These are phyloP conservation scores for Halcyon smyrnensis DNA, from an alignment of 2,797 vertebrate species.

Conservation along the genomic window DNA sequence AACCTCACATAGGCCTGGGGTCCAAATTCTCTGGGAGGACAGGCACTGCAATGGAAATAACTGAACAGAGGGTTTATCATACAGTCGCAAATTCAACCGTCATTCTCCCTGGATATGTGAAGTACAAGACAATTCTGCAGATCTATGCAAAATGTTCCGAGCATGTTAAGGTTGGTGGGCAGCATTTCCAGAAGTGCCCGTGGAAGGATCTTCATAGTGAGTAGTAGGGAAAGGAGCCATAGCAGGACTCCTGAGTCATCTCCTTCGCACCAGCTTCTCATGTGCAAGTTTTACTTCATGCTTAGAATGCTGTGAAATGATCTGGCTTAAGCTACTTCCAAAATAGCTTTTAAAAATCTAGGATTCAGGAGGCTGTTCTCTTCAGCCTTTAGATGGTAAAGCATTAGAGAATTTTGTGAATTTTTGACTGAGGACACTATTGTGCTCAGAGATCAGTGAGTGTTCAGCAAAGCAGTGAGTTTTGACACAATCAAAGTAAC, in stretches of 20 bases:
- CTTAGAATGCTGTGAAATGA: not conserved
- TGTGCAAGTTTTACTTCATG: accelerated
- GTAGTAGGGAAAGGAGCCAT: not conserved
- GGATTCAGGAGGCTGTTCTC: not conserved
- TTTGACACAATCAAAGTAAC: not conserved
- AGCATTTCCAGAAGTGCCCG: not conserved
- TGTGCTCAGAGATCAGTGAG: not conserved
- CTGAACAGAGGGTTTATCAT: not conserved
- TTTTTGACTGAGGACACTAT: not conserved
- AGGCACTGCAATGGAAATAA: not conserved
- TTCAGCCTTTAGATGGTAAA: not conserved
- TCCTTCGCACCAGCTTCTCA: not conserved
- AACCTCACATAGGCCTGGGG: not conserved
- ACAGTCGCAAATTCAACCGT: not conserved
- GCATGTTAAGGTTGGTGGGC: not conserved
- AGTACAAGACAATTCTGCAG: not conserved
- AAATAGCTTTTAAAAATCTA: not conserved
- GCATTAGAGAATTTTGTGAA: not conserved
- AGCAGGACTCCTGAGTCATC: accelerated
- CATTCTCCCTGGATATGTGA: not conserved
- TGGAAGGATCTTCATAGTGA: not conserved
- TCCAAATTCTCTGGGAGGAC: not conserved
- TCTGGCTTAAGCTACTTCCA: not conserved
- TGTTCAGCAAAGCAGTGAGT: not conserved
- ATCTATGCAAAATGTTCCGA: not conserved